phyloP scores from a whole-genome alignment of 2,797 vertebrate species.

The Capromys pilorides region DNA sequence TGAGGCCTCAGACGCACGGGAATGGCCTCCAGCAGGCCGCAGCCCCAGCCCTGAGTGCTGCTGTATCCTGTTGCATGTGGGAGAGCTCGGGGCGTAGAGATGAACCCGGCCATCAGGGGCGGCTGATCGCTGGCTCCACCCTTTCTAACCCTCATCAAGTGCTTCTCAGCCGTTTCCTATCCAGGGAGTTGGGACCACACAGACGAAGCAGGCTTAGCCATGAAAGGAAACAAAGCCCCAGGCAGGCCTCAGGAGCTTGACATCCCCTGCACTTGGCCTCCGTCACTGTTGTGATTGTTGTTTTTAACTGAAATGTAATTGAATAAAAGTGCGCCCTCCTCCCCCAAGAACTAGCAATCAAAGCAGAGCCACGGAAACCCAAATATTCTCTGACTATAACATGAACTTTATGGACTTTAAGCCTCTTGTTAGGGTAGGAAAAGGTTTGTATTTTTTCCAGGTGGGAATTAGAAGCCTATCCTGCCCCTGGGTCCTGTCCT shows the following conservation, averaged over 20 bases:
- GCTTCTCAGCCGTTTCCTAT: not conserved
- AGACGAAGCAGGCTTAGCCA: not conserved
- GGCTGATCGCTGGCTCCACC: not conserved
- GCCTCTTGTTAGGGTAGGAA: not conserved
- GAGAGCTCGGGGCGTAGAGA: not conserved
- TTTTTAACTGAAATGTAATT: not conserved
- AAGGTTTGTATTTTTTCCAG: not conserved
- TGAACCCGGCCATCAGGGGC: fast-evolving
- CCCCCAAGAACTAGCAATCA: not conserved
- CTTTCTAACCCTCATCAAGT: not conserved
- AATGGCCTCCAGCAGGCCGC: not conserved
- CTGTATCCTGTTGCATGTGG: not conserved
- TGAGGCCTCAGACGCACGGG: not conserved
- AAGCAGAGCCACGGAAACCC: not conserved
- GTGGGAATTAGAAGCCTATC: not conserved
- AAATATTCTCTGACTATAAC: not conserved
- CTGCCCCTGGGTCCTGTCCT: not conserved
- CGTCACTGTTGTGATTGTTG: not conserved
- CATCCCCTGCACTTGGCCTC: not conserved
- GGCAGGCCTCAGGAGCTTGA: not conserved
- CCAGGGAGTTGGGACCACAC: not conserved
- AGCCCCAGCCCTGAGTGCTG: not conserved
- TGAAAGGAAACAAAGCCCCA: not conserved
- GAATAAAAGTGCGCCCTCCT: not conserved
- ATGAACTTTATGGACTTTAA: not conserved